Evolutionary conservation across 2,797 vertebrate species (phyloP), one percentile per base, ranked within the genome.

Genomic region (Girardinus metallicus): DNA sequence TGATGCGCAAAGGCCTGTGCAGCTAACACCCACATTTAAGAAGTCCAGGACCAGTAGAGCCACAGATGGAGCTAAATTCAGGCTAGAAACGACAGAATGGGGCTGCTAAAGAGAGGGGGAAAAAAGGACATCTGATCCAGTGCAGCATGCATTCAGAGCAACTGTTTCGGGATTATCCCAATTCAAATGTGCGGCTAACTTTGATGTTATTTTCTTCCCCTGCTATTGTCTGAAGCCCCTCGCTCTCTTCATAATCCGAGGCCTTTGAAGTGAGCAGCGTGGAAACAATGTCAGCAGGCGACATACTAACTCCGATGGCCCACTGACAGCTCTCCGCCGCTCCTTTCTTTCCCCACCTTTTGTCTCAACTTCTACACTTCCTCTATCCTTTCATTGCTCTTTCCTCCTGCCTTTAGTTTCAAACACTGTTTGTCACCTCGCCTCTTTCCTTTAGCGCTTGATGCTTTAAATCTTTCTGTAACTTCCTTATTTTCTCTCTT

Each of bases 181-280:
- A 94, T 94, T 94, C 92, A 94, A 94, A 94, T 87, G 89, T 70
- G 82, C 85, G 81, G 87, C 87, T 91, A 93, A 94, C 94, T 95
- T 95, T 95, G 96, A 95, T 95, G 95, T 95, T 95, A 94, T 94
- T 94, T 92, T 93, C 92, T 91, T 92, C 88, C 88, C 87, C 88
- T 90, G 89, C 92, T 86, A 93, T 94, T 94, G 93, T 95, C 94
- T 94, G 91, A 92, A 92, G 90, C 88, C 92, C 93, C 93, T 94
- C 91, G 86, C 91, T 92, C 94, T 88, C 88, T 84, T 93, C 92
- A 91, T 94, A 95, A 95, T 94, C 93, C 92, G 11, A 87, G 82
- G 75, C 88, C 95, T 96, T 96, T 95, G 95, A 96, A 94, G 94
- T 94, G 90, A 93, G 91, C 87, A 84, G 92, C 87, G 80, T 93